A percentile compares a stretch with the other conserved stretches of the same genome.
Conservation (phyloP, 2,113 vertebrate species). For the Microtus montanus region DNA sequence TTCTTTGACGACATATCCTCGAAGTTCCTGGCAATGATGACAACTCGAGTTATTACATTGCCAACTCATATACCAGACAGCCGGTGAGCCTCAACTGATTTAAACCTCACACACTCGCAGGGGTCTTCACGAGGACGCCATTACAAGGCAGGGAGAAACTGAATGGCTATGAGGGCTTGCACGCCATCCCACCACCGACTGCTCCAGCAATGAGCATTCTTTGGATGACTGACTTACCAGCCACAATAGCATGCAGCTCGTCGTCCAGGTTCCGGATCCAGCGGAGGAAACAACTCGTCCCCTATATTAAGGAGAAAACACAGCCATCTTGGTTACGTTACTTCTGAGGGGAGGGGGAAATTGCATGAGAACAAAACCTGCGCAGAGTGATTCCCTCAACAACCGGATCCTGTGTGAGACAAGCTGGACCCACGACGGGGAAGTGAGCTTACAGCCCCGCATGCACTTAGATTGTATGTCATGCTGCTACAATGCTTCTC, state of each 20-base stretch:
- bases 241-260: slow-evolving; percentile 97
- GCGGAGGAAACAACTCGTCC: slow-evolving; percentile 96
- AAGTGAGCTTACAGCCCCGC: neutral
- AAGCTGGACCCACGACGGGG: neutral
- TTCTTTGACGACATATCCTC: neutral
- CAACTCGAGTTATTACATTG: neutral
- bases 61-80: neutral
- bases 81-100: neutral
- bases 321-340: slow-evolving; percentile 47
- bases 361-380: slow-evolving; percentile 4
- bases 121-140: neutral
- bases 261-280: slow-evolving; percentile 97
- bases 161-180: neutral
- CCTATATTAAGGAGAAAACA: slow-evolving; percentile 84
- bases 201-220: neutral
- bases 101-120: neutral
- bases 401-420: neutral
- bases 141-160: neutral
- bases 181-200: neutral
- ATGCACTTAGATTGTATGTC: neutral
- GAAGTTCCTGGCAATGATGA: neutral
- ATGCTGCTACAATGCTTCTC: neutral
- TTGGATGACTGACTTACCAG: slow-evolving; percentile 86
- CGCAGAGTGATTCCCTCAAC: neutral
- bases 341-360: neutral